Evolutionary conservation across 2,797 vertebrate genomes (phyloP).

Genomic region (Schizopygopsis pylzovi): DNA sequence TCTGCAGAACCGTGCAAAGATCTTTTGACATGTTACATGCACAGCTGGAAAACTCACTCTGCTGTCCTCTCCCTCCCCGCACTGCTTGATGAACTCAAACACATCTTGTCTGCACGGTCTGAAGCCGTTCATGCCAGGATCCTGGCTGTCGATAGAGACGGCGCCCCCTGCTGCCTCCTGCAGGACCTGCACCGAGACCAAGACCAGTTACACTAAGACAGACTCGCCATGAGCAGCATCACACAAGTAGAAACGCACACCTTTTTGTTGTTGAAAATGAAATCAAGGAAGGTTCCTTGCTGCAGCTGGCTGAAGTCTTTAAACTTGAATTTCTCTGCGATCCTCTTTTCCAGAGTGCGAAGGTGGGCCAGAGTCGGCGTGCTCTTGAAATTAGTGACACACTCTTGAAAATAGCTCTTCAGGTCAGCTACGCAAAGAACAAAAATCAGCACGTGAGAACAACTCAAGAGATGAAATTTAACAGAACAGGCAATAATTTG

Average conservation of each 20-base stretch:
- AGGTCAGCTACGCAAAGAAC: constrained; percentile 67
- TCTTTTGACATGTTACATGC: neutral
- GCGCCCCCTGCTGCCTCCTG: constrained; percentile 73
- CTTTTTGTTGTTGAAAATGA: constrained; percentile 73
- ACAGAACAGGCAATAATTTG: neutral
- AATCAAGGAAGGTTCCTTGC: constrained; percentile 79
- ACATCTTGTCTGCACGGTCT: constrained; percentile 79
- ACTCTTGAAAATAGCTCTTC: constrained; percentile 75
- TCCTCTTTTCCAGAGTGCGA: constrained; percentile 74
- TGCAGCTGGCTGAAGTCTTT: constrained; percentile 74
- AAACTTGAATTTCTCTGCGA: constrained; percentile 75
- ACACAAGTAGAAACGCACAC: neutral
- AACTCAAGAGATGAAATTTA: neutral
- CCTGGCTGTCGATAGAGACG: constrained; percentile 66
- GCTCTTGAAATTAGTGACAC: constrained; percentile 65
- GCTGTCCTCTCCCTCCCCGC: constrained; percentile 69
- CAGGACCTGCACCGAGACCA: constrained; percentile 10
- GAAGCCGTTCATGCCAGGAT: constrained; percentile 63
- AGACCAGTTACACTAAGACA: neutral
- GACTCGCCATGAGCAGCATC: neutral
- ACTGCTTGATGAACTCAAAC: constrained; percentile 84
- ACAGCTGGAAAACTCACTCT: constrained; percentile 66
- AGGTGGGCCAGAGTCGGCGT: constrained; percentile 70
- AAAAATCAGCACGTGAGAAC: neutral
- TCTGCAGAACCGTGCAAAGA: neutral